Conservation (phyloP, 2,113 vertebrate genomes). For the Phodopus roborovskii region DNA sequence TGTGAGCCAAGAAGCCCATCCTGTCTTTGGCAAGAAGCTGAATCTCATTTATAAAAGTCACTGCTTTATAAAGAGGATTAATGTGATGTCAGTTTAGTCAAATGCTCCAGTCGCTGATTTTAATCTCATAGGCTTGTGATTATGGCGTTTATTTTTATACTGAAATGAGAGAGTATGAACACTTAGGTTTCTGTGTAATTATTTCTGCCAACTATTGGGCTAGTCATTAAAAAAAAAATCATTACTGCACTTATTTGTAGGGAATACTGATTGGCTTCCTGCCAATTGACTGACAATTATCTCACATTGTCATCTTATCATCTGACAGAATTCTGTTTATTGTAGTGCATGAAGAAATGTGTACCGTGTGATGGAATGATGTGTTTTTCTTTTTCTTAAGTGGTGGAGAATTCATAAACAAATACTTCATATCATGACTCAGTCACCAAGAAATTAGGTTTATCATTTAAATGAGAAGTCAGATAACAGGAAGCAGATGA, state of each 20-base stretch:
- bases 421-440: constrained; percentile 18
- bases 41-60: constrained; percentile 57
- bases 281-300: constrained; percentile 62
- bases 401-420: constrained; percentile 24
- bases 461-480: constrained; percentile 33
- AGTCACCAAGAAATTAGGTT: constrained; percentile 21
- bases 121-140: constrained; percentile 68
- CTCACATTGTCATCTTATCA: constrained; percentile 58
- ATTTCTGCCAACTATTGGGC: constrained; percentile 69
- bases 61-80: constrained; percentile 62
- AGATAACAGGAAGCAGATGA: constrained; percentile 1
- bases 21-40: constrained; percentile 69
- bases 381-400: not conserved
- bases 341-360: constrained; percentile 45
- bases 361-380: constrained; percentile 29
- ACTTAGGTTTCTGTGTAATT: constrained; percentile 66
- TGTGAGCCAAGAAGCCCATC: constrained; percentile 58
- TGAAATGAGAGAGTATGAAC: constrained; percentile 76
- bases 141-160: constrained; percentile 71
- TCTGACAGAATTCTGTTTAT: constrained; percentile 23
- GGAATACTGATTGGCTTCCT: constrained; percentile 67
- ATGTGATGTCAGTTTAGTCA: constrained; percentile 70
- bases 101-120: constrained; percentile 69
- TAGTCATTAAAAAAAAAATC: constrained; percentile 64
- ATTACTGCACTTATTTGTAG: constrained; percentile 55